These are phyloP conservation scores for Chauna torquata DNA, from an alignment of 2,113 vertebrate genomes.

Conservation along the genomic window DNA sequence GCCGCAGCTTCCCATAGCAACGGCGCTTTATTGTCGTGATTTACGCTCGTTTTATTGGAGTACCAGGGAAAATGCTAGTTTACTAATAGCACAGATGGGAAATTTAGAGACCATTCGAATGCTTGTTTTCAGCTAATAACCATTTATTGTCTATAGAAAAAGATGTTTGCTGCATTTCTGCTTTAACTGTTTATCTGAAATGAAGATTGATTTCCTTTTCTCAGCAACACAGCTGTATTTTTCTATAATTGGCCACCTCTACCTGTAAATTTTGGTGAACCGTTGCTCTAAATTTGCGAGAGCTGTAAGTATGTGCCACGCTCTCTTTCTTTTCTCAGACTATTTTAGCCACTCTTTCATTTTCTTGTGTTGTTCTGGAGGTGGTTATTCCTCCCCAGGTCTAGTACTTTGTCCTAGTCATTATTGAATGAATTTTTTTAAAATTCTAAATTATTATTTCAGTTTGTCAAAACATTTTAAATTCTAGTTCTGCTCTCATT, in stretches of 20 bases:
- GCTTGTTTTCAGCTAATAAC: not conserved
- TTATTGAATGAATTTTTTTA: not conserved
- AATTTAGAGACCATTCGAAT: not conserved
- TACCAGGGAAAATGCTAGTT: not conserved
- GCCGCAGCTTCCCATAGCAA: no score
- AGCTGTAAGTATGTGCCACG: fast-evolving
- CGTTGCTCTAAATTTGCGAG: not conserved
- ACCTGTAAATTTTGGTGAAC: not conserved
- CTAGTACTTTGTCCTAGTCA: not conserved
- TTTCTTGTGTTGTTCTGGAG: fast-evolving
- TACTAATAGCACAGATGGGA: not conserved
- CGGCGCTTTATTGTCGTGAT: not conserved
- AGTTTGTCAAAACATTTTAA: not conserved
- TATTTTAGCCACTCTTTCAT: not conserved
- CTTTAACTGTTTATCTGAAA: not conserved
- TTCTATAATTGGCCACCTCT: not conserved
- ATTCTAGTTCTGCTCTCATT: not conserved
- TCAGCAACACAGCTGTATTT: not conserved
- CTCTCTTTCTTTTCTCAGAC: not conserved
- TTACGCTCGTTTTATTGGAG: not conserved
- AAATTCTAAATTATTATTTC: not conserved
- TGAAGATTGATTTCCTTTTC: not conserved
- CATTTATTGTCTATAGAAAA: not conserved
- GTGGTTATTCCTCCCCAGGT: not conserved
- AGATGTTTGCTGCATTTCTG: not conserved